A percentile compares a stretch with the other conserved stretches of the same genome.
Evolutionary conservation across 2,113 vertebrate species (phyloP).

Genomic region (Ardeotis arabs): DNA sequence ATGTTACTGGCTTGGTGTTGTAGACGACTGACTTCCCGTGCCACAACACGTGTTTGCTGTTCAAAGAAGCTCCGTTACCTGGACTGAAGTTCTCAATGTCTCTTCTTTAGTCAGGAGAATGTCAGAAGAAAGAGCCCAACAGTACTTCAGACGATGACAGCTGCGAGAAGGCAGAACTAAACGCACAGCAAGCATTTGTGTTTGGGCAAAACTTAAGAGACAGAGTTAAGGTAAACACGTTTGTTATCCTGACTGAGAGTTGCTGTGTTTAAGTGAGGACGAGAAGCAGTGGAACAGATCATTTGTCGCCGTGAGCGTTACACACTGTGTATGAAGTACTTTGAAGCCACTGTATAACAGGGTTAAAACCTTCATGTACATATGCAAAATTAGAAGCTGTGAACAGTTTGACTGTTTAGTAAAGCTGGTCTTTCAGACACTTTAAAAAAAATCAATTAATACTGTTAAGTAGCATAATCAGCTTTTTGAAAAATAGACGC

Average conservation of each 20-base stretch:
- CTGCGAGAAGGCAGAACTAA: slow-evolving; percentile 76
- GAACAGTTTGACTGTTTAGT: background rate
- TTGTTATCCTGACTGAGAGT: background rate
- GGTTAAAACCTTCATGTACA: background rate
- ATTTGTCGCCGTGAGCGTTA: background rate
- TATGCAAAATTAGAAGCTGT: background rate
- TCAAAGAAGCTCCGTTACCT: background rate
- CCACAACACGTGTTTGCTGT: accelerated
- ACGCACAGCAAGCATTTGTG: slow-evolving; percentile 86
- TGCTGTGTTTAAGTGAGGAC: background rate
- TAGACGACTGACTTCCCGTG: background rate
- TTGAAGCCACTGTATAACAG: background rate
- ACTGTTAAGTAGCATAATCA: background rate
- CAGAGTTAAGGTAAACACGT: slow-evolving; percentile 87
- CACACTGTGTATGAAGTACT: background rate
- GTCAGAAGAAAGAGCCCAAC: slow-evolving; percentile 62
- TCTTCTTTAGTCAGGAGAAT: slow-evolving; percentile 74
- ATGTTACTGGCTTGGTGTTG: background rate
- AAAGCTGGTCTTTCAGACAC: background rate
- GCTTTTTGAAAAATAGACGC: background rate
- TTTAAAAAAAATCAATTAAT: background rate
- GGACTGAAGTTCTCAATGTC: background rate
- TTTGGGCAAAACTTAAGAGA: slow-evolving; percentile 98
- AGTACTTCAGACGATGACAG: slow-evolving; percentile 73
- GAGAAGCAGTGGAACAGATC: background rate